These are phyloP conservation scores for Tillus elongatus DNA, from an alignment of 2,888 invertebrate genomes.

Conservation along the genomic window DNA sequence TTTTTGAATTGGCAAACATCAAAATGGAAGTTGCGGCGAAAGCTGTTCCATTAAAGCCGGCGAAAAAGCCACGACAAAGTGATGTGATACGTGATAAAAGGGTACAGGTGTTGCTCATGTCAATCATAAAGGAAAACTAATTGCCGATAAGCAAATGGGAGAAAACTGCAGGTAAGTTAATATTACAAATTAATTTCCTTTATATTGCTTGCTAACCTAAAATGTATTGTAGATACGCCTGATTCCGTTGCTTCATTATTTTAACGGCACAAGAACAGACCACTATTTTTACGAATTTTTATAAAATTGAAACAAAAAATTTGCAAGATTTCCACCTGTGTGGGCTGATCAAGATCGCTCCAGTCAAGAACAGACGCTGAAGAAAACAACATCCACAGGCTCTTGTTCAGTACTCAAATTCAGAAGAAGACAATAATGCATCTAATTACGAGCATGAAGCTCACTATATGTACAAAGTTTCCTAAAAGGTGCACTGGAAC, in stretches of 20 bases:
- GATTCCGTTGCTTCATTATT: slow-evolving; percentile 4
- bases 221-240: slow-evolving; percentile 2
- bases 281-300: slow-evolving; percentile 6
- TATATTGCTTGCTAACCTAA: slow-evolving; percentile 6
- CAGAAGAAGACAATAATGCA: slow-evolving; percentile 7
- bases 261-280: slow-evolving; percentile 4
- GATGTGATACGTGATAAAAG: slow-evolving; percentile 7
- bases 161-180: slow-evolving; percentile 5
- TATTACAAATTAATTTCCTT: neutral
- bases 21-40: slow-evolving; percentile 5
- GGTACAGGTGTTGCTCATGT: slow-evolving; percentile 7
- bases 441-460: slow-evolving; percentile 4
- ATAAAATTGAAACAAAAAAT: slow-evolving; percentile 5
- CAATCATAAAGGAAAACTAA: slow-evolving; percentile 4
- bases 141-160: slow-evolving; percentile 5
- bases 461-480: slow-evolving; percentile 5
- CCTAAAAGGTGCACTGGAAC: neutral
- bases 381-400: slow-evolving; percentile 1
- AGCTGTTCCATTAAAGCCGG: slow-evolving; percentile 5
- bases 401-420: slow-evolving; percentile 6
- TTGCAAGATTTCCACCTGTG: slow-evolving; percentile 5
- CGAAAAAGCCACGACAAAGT: slow-evolving; percentile 6
- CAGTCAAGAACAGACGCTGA: neutral
- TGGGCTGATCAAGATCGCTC: slow-evolving; percentile 3
- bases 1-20: slow-evolving; percentile 2